Base-by-base conservation (phyloP, 2,888 invertebrate species). In the Drosophila austrosaltans region DNA sequence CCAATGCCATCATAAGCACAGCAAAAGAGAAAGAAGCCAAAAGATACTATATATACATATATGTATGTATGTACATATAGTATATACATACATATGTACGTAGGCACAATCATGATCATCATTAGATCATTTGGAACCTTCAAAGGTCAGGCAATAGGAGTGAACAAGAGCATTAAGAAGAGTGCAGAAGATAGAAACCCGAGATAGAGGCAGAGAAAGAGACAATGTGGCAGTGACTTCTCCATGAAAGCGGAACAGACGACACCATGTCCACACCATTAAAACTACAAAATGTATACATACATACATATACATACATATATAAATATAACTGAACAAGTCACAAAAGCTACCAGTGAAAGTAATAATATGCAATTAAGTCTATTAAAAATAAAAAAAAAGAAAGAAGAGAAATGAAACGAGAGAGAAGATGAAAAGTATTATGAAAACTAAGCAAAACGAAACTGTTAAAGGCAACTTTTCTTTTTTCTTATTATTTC, bases 361-460 rank as follows among this genome's bases (percentile, higher is more conserved):
- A 83, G 87, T 82, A 79, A 66, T 79, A 72, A 69, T 67, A 72
- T 73, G 82, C 71, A 77, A 81, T 81, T 81, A 81, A 77, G 79
- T 72, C 72, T 74, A 85, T 82, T 78, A 80, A 75, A 78, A 69
- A 60, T 6, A 6, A 48, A 16, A 44, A 66, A 40, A 53, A 53
- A 42, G 53, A 62, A 42, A 25, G 44, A 20, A 10, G 48, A 48
- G 48, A 48, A 48, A 48, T 48, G 48, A 48, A 25, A 48, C 48
- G 48, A 48, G 48, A 48, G 7, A 48, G 48, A 48, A 48, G 48
- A 25, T 48, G 12, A 25, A 36, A 32, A 32, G 32, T 32, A 32
- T 32, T 5, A 48, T 44, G 32, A 65, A 12, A 60, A 36, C 1
- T 22, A 32, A 61, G 22, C 32, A 58, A 40, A 20, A 16, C 10